Evolutionary conservation across 2,797 vertebrate genomes (phyloP), one percentile per base, ranked within the genome.

Genomic region (Helostoma temminkii): DNA sequence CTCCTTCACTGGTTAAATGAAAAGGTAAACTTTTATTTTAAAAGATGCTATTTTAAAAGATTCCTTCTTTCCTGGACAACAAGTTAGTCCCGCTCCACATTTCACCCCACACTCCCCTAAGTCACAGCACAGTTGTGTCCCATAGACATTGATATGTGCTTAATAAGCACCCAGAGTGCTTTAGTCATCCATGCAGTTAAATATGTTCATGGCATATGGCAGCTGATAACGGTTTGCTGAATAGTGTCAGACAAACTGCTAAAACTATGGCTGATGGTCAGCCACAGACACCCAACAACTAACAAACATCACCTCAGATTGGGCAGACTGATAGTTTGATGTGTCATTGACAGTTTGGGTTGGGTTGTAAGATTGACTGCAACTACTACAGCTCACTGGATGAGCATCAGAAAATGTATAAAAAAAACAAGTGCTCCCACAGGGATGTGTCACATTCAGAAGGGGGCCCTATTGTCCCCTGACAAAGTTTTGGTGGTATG

Each of bases 381-480:
- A 41, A 46, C 58, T 73, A 18, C 76, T 69, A 50, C 72, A 54
- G 67, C 66, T 74, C 73, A 68, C 32, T 39, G 64, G 39, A 65
- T 34, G 54, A 50, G 69, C 63, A 71, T 72, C 72, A 71, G 62
- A 52, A 71, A 49, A 64, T 16, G 1, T 80, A 67, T 77, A 89
- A 83, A 82, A 84, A 76, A 82, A 84, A 76, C 74, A 88, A 81
- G 59, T 56, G 42, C 70, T 80, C 85, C 80, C 82, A 61, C 83
- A 71, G 70, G 59, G 84, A 89, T 90, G 90, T 86, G 88, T 88
- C 90, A 91, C 73, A 81, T 89, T 89, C 47, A 64, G 46, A 87
- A 25, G 28, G 70, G 61, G 82, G 71, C 80, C 80, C 68, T 53
- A 80, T 82, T 87, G 84, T 91, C 69, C 60, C 53, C 61, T 32